Evolutionary conservation across 1,140 invertebrate genomes (phyloP).

Genomic region (Aphelenchoides besseyi): DNA sequence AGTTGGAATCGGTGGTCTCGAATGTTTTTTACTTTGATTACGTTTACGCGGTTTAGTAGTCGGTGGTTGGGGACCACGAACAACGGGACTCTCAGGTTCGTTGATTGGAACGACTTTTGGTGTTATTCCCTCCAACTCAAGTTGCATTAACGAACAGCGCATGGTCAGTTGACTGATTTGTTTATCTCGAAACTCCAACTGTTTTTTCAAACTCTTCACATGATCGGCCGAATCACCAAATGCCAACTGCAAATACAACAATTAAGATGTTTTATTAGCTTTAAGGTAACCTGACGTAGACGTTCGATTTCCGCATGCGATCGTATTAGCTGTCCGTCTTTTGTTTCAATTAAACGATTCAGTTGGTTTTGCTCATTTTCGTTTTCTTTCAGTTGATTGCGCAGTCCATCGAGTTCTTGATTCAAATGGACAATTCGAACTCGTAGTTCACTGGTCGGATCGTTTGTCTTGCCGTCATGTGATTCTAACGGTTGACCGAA

Average conservation of each 20-base stretch:
- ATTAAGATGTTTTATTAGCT: neutral
- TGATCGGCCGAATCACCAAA: conserved; percentile 50
- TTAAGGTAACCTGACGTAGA: conserved; percentile 15
- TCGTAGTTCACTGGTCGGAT: conserved; percentile 46
- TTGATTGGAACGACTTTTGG: conserved; percentile 12
- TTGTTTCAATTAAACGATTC: conserved; percentile 34
- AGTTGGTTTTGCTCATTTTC: conserved; percentile 29
- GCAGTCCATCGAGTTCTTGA: conserved; percentile 26
- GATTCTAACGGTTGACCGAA: conserved; percentile 40
- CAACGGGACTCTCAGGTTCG: conserved; percentile 9
- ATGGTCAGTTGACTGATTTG: conserved; percentile 51
- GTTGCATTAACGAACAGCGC: conserved; percentile 54
- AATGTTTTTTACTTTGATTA: conserved; percentile 13
- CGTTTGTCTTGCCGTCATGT: conserved; percentile 18
- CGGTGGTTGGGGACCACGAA: neutral
- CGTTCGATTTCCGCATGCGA: conserved; percentile 33
- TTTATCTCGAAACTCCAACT: conserved; percentile 52
- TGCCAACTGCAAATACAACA: conserved; percentile 36
- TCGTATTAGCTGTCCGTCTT: conserved; percentile 22
- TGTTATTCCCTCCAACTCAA: conserved; percentile 44
- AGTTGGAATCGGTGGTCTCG: neutral
- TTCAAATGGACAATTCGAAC: conserved; percentile 50
- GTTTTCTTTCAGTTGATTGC: conserved; percentile 18
- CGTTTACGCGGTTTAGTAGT: conserved; percentile 6
- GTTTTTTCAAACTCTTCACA: conserved; percentile 44